Conservation (phyloP, 2,797 vertebrate species). For the Gymnothorax javanicus region DNA sequence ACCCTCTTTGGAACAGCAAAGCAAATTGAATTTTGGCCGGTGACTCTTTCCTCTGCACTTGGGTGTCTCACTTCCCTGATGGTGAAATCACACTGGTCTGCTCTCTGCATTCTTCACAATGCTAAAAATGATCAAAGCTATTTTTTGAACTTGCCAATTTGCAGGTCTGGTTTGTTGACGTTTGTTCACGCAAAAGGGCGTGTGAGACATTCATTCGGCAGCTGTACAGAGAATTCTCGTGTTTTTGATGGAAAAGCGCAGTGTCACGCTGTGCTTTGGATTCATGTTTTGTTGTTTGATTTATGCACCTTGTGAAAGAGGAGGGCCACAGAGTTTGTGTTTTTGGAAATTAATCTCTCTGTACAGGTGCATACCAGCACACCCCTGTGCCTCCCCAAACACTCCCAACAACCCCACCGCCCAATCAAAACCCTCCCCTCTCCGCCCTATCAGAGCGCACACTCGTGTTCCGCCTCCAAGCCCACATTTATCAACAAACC, state of each 20-base stretch:
- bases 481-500: conserved; percentile 10
- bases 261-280: not conserved
- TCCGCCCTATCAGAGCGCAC: not conserved
- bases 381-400: not conserved
- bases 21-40: too few relatives aligned
- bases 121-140: not conserved
- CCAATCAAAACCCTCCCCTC: not conserved
- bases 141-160: not conserved
- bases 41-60: too few relatives aligned
- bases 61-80: too few relatives aligned
- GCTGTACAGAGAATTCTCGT: not conserved
- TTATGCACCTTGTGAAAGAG: not conserved
- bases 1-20: too few relatives aligned
- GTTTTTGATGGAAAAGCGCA: not conserved
- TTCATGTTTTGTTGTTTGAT: not conserved
- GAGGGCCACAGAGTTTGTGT: not conserved
- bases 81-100: too few relatives aligned
- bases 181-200: conserved; percentile 20
- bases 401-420: not conserved
- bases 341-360: conserved; percentile 18
- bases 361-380: not conserved
- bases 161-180: not conserved
- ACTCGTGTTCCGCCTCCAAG: not conserved
- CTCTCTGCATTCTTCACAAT: too few relatives aligned
- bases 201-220: not conserved